Percentiles rank a stretch among this genome's conserved stretches.
phyloP scores from a whole-genome alignment of 2,113 vertebrate genomes.

The Dunckerocampus dactyliophorus region DNA sequence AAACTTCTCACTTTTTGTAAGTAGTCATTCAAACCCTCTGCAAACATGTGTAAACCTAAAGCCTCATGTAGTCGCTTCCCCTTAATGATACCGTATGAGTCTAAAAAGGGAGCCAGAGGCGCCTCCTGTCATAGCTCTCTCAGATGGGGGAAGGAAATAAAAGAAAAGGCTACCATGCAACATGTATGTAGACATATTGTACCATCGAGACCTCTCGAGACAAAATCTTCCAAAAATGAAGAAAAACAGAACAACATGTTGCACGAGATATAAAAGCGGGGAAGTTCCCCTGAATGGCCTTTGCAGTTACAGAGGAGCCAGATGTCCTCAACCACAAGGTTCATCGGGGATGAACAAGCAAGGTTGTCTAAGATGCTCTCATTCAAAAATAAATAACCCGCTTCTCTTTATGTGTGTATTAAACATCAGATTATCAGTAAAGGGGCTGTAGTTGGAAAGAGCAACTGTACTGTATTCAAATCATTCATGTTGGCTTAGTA shows the following conservation, averaged over 20 bases:
- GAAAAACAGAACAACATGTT: slow-evolving; percentile 37
- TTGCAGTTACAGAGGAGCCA: slow-evolving; percentile 50
- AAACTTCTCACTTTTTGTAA: slow-evolving; percentile 12
- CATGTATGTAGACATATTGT: slow-evolving; percentile 23
- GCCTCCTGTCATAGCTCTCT: slow-evolving; percentile 33
- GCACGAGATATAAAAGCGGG: slow-evolving; percentile 37
- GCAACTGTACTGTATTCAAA: not conserved
- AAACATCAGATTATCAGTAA: too few relatives aligned
- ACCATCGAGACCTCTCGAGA: slow-evolving; percentile 16
- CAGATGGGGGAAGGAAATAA: slow-evolving; percentile 12
- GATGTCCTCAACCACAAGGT: slow-evolving; percentile 59
- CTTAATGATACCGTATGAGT: slow-evolving; percentile 43
- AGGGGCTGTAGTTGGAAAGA: too few relatives aligned
- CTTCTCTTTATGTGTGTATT: slow-evolving; percentile 11
- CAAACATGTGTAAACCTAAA: slow-evolving; percentile 40
- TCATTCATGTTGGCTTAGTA: not conserved
- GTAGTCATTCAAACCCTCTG: slow-evolving; percentile 34
- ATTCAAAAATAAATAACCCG: slow-evolving; percentile 28
- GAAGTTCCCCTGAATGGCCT: slow-evolving; percentile 58
- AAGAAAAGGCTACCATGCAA: slow-evolving; percentile 5
- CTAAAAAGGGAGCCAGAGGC: slow-evolving; percentile 30
- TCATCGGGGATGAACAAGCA: slow-evolving; percentile 36
- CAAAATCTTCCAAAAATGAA: slow-evolving; percentile 26
- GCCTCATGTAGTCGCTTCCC: slow-evolving; percentile 28
- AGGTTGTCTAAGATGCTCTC: slow-evolving; percentile 31